These are phyloP conservation scores for Strix occidentalis DNA, from an alignment of 2,797 vertebrate species.

Conservation along the genomic window DNA sequence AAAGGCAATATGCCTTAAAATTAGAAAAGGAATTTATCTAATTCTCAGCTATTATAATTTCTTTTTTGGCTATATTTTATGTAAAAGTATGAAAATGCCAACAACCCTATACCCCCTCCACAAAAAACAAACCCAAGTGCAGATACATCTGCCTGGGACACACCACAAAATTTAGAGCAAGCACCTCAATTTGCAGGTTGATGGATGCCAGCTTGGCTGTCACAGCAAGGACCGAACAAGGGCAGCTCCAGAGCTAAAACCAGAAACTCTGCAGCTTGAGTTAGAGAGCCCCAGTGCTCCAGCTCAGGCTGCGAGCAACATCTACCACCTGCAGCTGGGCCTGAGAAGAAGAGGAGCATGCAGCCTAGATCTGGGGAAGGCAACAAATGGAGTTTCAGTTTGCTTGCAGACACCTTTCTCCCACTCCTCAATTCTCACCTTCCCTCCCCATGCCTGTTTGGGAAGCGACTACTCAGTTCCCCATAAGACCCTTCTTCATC, in stretches of 20 bases:
- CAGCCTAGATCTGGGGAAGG: not conserved
- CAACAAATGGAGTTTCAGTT: not conserved
- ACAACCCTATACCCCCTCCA: not conserved
- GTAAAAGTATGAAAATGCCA: not conserved
- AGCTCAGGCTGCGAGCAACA: not conserved
- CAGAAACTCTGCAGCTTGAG: not conserved
- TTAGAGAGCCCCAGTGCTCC: not conserved
- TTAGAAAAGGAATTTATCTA: not conserved
- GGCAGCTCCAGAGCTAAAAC: not conserved
- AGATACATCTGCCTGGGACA: not conserved
- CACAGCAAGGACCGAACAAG: fast-evolving
- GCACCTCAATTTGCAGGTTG: fast-evolving
- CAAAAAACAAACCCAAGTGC: not conserved
- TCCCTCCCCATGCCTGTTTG: not conserved
- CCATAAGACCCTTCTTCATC: not conserved
- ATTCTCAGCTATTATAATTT: not conserved
- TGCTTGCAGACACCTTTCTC: not conserved
- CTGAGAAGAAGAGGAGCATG: not conserved
- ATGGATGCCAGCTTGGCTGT: not conserved
- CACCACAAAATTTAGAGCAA: not conserved
- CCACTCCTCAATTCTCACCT: not conserved
- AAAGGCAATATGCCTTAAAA: not conserved
- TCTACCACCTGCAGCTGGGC: not conserved
- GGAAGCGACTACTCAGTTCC: not conserved
- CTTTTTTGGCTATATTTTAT: not conserved